Conservation (phyloP, 1,140 invertebrate genomes). For the Neotoxoptera formosana region DNA sequence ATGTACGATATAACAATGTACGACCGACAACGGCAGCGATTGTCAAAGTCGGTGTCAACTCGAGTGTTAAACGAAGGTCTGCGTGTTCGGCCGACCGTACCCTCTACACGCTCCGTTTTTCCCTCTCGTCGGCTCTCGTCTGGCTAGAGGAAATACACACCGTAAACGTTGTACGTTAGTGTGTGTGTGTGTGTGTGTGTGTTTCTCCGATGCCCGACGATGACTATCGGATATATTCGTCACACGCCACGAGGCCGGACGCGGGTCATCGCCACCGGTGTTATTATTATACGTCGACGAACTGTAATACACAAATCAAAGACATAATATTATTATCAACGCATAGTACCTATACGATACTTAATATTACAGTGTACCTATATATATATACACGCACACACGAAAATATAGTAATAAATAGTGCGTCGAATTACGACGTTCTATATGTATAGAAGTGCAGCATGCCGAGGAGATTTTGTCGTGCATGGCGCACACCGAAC, state of each 20-base stretch:
- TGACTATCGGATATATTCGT: not conserved
- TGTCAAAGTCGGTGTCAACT: not conserved
- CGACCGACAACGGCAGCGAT: not conserved
- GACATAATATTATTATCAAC: not conserved
- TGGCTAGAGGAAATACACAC: not conserved
- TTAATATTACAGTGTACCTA: not conserved
- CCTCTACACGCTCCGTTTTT: not conserved
- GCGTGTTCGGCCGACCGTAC: conserved; percentile 42
- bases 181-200: not conserved
- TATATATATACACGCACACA: too few species aligned
- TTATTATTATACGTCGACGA: not conserved
- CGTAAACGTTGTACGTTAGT: not conserved
- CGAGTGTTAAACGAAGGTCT: conserved; percentile 49
- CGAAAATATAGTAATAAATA: not conserved
- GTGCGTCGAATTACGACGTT: not conserved
- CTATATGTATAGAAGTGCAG: not conserved
- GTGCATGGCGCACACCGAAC: not conserved
- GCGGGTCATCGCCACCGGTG: not conserved
- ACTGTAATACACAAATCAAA: not conserved
- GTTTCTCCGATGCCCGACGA: not conserved
- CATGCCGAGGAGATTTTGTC: not conserved
- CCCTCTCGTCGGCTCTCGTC: not conserved
- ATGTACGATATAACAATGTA: not conserved
- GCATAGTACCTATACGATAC: not conserved
- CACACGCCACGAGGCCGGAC: not conserved